A percentile compares a stretch with the other conserved stretches of the same genome.
These are phyloP conservation scores for Caenorhabditis becei DNA, from an alignment of 2,888 invertebrate genomes.

Conservation along the genomic window DNA sequence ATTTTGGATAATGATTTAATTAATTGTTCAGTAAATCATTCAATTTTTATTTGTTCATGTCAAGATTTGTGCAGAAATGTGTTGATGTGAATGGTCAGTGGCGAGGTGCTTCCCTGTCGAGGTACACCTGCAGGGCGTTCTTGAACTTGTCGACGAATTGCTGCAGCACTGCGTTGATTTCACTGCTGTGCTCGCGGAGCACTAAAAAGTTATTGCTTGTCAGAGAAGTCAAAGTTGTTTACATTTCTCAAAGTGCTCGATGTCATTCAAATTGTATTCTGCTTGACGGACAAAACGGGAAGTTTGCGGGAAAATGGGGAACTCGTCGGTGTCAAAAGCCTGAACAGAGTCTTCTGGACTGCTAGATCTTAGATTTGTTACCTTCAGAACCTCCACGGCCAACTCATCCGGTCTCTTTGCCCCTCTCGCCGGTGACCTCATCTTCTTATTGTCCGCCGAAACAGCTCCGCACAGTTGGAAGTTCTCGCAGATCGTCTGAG, in stretches of 20 bases:
- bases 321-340: slow-evolving; percentile 31
- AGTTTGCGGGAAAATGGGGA: background rate
- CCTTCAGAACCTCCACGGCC: slow-evolving; percentile 11
- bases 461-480: slow-evolving; percentile 23
- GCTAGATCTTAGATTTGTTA: background rate
- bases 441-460: slow-evolving; percentile 17
- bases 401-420: slow-evolving; percentile 23
- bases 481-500: slow-evolving; percentile 38
- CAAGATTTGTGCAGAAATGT: background rate
- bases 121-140: slow-evolving; percentile 17
- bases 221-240: background rate
- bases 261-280: background rate
- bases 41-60: background rate
- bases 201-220: slow-evolving; percentile 17
- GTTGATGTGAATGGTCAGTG: background rate
- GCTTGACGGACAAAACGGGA: slow-evolving; percentile 19
- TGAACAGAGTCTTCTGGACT: background rate
- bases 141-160: slow-evolving; percentile 13
- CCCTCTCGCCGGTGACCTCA: slow-evolving; percentile 23
- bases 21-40: slow-evolving; percentile 25
- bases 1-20: slow-evolving; percentile 33
- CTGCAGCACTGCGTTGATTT: slow-evolving; percentile 19
- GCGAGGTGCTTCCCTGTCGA: background rate
- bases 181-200: slow-evolving; percentile 19
- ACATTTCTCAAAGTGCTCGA: slow-evolving; percentile 28